Evolutionary conservation across 2,888 invertebrate species (phyloP).

Genomic region (Dryocosmus kuriphilus): DNA sequence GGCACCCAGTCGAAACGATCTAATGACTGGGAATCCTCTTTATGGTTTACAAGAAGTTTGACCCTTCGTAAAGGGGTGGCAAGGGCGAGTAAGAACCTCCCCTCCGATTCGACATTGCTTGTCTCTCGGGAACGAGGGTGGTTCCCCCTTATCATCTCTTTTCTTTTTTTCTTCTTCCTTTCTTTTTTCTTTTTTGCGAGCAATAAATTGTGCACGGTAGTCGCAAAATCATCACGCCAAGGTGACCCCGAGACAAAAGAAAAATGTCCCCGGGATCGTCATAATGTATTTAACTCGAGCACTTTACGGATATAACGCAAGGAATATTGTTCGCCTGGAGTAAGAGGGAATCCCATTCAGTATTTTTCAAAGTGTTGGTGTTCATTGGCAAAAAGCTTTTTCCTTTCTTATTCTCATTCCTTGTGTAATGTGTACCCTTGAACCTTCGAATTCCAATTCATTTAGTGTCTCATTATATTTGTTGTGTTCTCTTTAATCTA

Average conservation of each 20-base stretch:
- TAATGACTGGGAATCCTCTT: conserved; percentile 74
- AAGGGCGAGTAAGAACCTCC: conserved; percentile 46
- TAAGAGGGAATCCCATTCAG: conserved; percentile 55
- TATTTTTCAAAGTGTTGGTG: conserved; percentile 53
- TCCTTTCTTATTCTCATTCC: neutral
- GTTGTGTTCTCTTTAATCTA: neutral
- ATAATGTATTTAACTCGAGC: conserved; percentile 75
- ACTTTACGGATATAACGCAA: conserved; percentile 70
- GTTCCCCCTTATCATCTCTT: conserved; percentile 46
- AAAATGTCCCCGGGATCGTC: conserved; percentile 66
- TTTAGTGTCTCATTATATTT: neutral
- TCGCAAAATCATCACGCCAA: conserved; percentile 65
- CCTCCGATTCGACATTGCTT: conserved; percentile 55
- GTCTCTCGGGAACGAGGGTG: conserved; percentile 56
- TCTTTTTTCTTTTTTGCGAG: conserved; percentile 60
- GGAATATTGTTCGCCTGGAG: conserved; percentile 66
- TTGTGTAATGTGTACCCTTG: neutral
- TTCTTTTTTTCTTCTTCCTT: conserved; percentile 42
- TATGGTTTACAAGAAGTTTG: conserved; percentile 76
- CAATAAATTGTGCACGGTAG: conserved; percentile 72
- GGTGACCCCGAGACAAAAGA: conserved; percentile 73
- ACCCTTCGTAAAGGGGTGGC: conserved; percentile 62
- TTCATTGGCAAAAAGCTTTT: conserved; percentile 17
- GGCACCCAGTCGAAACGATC: conserved; percentile 58
- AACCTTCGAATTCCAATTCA: neutral